These are phyloP conservation scores for Sturnus vulgaris DNA, from an alignment of 2,113 vertebrate species.

Conservation along the genomic window DNA sequence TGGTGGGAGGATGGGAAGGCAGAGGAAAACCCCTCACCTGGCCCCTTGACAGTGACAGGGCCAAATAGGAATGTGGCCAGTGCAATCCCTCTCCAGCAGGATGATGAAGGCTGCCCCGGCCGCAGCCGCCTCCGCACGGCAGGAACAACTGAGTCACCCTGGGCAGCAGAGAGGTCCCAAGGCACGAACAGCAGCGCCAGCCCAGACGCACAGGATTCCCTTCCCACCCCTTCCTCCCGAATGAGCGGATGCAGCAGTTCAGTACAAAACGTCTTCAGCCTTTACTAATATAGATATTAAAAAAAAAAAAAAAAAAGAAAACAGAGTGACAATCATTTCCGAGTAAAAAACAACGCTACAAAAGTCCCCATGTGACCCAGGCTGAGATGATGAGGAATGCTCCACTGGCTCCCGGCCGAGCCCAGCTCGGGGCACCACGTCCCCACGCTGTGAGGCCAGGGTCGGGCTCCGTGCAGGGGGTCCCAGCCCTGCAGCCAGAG, in stretches of 20 bases:
- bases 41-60: not conserved
- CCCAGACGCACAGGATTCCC: slow-evolving; percentile 12
- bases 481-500: not conserved
- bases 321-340: not conserved
- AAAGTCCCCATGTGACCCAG: not conserved
- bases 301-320: not conserved
- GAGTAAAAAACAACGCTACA: slow-evolving; percentile 36
- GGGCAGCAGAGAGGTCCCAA: not conserved
- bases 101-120: not conserved
- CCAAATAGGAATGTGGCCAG: accelerated
- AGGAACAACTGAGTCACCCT: slow-evolving; percentile 4
- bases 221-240: slow-evolving; percentile 25
- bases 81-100: not conserved
- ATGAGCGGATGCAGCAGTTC: slow-evolving; percentile 5
- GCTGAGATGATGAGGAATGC: slow-evolving; percentile 54
- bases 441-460: not conserved
- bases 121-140: not conserved
- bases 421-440: not conserved
- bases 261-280: slow-evolving; percentile 58
- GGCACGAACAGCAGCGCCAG: not conserved
- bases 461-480: not conserved
- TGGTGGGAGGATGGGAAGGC: not conserved
- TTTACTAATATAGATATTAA: slow-evolving; percentile 62
- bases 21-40: not conserved
- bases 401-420: not conserved